Base-by-base conservation (phyloP, 2,888 invertebrate species). In the Helleia helle region DNA sequence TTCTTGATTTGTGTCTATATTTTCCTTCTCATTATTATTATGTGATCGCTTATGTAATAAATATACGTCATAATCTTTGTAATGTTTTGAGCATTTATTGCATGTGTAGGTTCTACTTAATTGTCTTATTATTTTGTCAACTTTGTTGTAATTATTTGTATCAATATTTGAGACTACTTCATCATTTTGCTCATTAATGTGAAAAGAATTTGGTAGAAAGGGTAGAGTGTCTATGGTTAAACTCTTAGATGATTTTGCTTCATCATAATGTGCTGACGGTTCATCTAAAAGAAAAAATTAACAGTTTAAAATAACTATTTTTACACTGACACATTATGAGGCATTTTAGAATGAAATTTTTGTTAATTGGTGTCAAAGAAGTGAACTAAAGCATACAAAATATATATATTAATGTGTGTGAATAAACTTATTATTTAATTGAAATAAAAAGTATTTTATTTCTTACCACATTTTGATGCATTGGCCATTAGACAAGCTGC, bases 41-140 rank as follows among this genome's bases (percentile, higher is more conserved):
- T 83, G 84, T 0, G 56, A 54, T 0, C 83, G 45, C 45, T 67
- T 70, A 40, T 84, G 83, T 2, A 84, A 39, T 0, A 71, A 34
- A 11, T 69, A 77, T 0, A 84, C 83, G 24, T 84, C 83, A 0
- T 84, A 83, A 14, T 84, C 83, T 54, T 84, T 84, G 39, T 84
- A 84, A 41, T 75, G 81, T 57, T 74, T 81, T 0, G 72, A 65
- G 38, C 83, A 84, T 36, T 76, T 69, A 1, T 58, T 52, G 12
- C 83, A 81, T 51, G 70, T 65, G 47, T 56, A 77, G 0, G 76
- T 34, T 22, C 34, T 22, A n/a, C 47, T 31, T 49, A 24, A 42
- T 38, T 27, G 11, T n/a, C n/a, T n/a, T 45, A 38, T 42, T 18
- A 25, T 44, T 29, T 15, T 36, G 28, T 25, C 17, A 31, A 29